Percentiles rank a stretch among this genome's conserved stretches.
Conservation (phyloP, 2,113 vertebrate species). For the Colossoma macropomum region DNA sequence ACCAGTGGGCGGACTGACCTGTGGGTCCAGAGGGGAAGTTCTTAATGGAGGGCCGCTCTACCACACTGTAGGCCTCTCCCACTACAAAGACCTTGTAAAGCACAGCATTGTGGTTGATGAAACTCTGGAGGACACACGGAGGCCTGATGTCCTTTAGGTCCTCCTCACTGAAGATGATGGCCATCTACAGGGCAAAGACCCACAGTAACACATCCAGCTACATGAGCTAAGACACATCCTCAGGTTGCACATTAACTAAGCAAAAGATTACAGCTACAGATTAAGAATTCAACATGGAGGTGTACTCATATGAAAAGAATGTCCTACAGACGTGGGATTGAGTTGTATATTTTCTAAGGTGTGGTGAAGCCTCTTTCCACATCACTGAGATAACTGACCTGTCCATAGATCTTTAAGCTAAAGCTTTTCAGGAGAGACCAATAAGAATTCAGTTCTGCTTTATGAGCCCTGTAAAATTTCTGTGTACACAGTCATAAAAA, state of each 20-base stretch:
- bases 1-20: constrained; percentile 69
- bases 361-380: constrained; percentile 3
- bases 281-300: neutral
- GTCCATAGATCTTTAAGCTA: neutral
- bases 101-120: constrained; percentile 89
- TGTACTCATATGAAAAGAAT: neutral
- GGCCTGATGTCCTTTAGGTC: constrained; percentile 84
- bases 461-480: constrained; percentile 28
- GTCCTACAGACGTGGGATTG: neutral
- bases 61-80: constrained; percentile 85
- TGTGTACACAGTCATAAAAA: constrained; percentile 42
- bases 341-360: neutral
- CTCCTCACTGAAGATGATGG: constrained; percentile 88
- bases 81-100: constrained; percentile 90
- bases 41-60: constrained; percentile 87
- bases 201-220: neutral
- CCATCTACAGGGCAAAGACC: constrained; percentile 79
- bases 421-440: neutral
- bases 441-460: neutral
- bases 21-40: constrained; percentile 86
- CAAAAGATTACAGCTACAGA: neutral
- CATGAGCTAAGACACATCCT: neutral
- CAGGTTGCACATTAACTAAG: neutral
- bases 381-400: neutral
- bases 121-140: constrained; percentile 88